phyloP scores from a whole-genome alignment of 2,888 invertebrate species.

The Tuta absoluta region DNA sequence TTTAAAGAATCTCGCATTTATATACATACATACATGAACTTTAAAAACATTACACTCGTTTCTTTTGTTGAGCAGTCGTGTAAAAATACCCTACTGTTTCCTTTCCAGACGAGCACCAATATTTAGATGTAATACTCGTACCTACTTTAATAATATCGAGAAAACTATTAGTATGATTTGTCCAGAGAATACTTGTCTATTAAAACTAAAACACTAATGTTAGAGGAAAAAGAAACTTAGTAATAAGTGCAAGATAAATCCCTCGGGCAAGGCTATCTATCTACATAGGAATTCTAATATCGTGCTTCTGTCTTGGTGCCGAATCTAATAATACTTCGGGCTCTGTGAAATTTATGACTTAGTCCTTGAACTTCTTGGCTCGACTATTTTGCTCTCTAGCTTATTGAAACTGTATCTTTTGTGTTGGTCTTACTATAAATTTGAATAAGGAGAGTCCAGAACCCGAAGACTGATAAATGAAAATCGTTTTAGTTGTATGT shows the following conservation, averaged over 20 bases:
- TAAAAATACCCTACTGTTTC: too few species aligned
- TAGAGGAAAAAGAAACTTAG: conserved; percentile 6
- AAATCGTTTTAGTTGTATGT: too few species aligned
- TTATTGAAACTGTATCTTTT: neutral
- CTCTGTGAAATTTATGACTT: conserved; percentile 19
- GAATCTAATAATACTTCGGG: conserved; percentile 21
- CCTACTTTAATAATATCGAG: neutral
- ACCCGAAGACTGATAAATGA: too few species aligned
- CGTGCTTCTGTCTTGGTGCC: conserved; percentile 16
- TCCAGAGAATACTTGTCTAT: neutral
- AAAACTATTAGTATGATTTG: neutral
- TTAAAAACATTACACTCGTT: too few species aligned
- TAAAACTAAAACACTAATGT: neutral
- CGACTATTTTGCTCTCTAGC: neutral
- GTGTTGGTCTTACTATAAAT: neutral
- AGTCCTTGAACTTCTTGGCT: conserved; percentile 19
- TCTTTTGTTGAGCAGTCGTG: too few species aligned
- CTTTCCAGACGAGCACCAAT: too few species aligned
- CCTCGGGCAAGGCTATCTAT: neutral
- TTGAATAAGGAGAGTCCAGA: too few species aligned
- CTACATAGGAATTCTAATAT: conserved; percentile 14
- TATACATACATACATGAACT: too few species aligned
- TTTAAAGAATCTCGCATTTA: too few species aligned
- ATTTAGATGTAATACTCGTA: too few species aligned
- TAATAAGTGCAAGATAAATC: conserved; percentile 21